These are phyloP conservation scores for Melanaphis sacchari DNA, from an alignment of 1,140 invertebrate genomes.

Conservation along the genomic window DNA sequence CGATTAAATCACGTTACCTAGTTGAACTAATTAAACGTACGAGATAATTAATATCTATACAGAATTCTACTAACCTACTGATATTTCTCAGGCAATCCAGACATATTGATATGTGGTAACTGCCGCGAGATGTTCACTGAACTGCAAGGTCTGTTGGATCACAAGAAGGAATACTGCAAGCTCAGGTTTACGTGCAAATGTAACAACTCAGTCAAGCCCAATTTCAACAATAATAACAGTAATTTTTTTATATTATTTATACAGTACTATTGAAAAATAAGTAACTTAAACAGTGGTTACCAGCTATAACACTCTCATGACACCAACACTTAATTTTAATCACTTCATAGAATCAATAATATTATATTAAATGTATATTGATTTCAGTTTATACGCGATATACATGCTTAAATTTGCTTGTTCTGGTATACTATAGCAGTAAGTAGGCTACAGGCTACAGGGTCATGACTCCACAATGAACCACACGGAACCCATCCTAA, in stretches of 20 bases:
- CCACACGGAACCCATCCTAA: neutral
- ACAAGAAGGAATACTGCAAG: constrained; percentile 86
- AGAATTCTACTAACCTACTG: neutral
- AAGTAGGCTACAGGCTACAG: neutral
- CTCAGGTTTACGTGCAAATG: constrained; percentile 86
- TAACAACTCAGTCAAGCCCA: constrained; percentile 63
- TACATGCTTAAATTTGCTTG: neutral
- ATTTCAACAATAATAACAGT: constrained; percentile 63
- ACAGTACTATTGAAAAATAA: neutral
- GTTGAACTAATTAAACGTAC: neutral
- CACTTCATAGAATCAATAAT: neutral
- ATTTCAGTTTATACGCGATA: neutral
- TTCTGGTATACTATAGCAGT: neutral
- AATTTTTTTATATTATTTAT: neutral
- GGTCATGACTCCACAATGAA: neutral
- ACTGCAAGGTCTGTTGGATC: constrained; percentile 81
- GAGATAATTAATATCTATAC: neutral
- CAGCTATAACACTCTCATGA: neutral
- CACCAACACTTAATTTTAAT: neutral
- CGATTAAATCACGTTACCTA: neutral
- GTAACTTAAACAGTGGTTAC: neutral
- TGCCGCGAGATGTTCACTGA: constrained; percentile 85
- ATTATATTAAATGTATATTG: neutral
- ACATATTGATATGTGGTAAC: constrained; percentile 88
- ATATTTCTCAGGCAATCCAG: constrained; percentile 74